These are phyloP conservation scores for Chiroxiphia lanceolata DNA, from an alignment of 2,797 vertebrate species.

Conservation along the genomic window DNA sequence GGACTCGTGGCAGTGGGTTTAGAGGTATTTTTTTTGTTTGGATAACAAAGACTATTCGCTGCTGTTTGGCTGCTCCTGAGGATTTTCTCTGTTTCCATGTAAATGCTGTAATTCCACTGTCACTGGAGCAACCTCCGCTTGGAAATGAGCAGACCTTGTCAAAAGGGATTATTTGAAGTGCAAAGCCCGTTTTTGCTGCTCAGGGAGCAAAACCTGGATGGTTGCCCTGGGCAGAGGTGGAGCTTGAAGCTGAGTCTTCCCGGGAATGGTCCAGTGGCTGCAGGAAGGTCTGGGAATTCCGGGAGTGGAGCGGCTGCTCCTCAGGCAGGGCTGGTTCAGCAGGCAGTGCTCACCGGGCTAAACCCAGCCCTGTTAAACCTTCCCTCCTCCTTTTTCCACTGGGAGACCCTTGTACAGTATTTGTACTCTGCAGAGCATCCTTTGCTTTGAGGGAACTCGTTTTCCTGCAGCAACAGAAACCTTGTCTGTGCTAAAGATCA, in stretches of 20 bases:
- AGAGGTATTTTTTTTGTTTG: neutral
- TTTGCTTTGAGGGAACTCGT: neutral
- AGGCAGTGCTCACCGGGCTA: neutral
- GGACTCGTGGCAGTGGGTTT: fast-evolving
- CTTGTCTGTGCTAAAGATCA: too few species aligned
- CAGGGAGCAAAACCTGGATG: neutral
- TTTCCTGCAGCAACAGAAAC: neutral
- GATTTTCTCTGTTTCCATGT: neutral
- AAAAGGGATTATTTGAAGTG: neutral
- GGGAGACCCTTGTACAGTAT: neutral
- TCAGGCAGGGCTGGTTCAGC: too few species aligned
- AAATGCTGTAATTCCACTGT: neutral
- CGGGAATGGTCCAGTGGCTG: fast-evolving
- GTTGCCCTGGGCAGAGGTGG: neutral
- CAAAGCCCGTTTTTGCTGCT: neutral
- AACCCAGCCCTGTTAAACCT: neutral
- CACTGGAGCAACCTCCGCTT: neutral
- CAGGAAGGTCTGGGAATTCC: neutral
- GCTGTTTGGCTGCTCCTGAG: neutral
- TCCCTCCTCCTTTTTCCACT: neutral
- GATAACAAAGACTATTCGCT: neutral
- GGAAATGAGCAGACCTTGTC: neutral
- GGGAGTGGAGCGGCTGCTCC: fast-evolving
- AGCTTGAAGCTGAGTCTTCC: neutral
- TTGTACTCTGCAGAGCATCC: neutral